Evolutionary conservation across 2,888 invertebrate species (phyloP).

Genomic region (Ochropleura leucogaster): DNA sequence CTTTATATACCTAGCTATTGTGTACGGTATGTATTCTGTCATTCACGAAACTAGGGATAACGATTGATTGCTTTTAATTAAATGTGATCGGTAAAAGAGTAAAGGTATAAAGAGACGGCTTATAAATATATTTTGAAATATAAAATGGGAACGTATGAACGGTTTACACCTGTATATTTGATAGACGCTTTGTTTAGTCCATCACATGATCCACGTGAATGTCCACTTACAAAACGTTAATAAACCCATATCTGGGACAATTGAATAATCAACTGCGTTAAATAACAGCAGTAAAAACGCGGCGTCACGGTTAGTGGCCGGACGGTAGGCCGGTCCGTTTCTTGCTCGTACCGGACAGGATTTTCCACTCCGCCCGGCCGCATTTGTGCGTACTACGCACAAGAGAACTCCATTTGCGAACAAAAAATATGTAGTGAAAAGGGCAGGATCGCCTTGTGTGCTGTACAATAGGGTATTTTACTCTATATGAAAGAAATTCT

Average conservation of each 20-base stretch:
- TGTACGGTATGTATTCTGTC: not conserved
- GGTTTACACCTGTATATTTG: not conserved
- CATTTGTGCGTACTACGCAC: constrained; percentile 81
- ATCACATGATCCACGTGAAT: not conserved
- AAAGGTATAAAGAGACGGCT: not conserved
- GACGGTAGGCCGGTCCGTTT: constrained; percentile 66
- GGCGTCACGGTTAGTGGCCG: constrained; percentile 74
- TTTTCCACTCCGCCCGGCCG: constrained; percentile 81
- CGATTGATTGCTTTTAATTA: not conserved
- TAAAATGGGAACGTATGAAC: not conserved
- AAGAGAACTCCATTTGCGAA: constrained; percentile 85
- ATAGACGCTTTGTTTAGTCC: not conserved
- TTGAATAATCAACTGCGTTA: constrained; percentile 61
- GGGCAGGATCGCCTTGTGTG: constrained; percentile 70
- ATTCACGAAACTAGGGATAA: not conserved
- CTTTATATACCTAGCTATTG: not conserved
- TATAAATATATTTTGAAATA: not conserved
- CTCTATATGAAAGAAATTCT: too few species aligned
- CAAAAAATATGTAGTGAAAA: constrained; percentile 82
- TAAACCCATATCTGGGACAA: constrained; percentile 40
- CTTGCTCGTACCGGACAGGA: constrained; percentile 79
- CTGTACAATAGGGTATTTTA: too few species aligned
- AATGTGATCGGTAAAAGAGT: not conserved
- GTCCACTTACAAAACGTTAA: constrained; percentile 1
- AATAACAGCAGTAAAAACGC: constrained; percentile 77